Percentiles rank a stretch among this genome's conserved stretches.
These are phyloP conservation scores for Drosophila atripex DNA, from an alignment of 2,888 invertebrate species.

Conservation along the genomic window DNA sequence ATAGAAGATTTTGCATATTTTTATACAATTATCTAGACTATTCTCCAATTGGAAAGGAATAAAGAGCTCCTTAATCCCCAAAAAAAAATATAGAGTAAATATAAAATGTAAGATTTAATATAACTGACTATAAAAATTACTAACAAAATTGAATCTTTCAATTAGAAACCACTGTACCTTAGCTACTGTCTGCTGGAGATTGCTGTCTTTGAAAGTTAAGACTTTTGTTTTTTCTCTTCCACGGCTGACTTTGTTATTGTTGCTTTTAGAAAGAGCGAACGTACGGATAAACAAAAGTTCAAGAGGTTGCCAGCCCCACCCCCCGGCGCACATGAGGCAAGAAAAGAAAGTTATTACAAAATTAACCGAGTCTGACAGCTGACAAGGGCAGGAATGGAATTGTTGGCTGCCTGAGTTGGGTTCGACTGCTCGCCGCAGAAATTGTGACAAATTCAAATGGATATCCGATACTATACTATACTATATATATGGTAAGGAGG, in stretches of 20 bases:
- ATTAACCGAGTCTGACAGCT: conserved; percentile 67
- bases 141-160: no score
- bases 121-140: no score
- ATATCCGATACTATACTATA: neutral
- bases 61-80: no score
- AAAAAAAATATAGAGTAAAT: no score
- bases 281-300: conserved; percentile 68
- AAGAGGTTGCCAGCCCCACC: conserved; percentile 59
- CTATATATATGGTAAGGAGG: neutral
- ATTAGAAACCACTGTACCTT: conserved; percentile 48
- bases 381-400: conserved; percentile 42
- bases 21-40: no score
- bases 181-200: conserved; percentile 53
- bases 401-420: conserved; percentile 17
- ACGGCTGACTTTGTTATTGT: conserved; percentile 35
- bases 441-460: conserved; percentile 44
- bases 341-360: conserved; percentile 77
- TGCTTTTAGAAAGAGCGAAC: conserved; percentile 67
- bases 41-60: no score
- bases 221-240: conserved; percentile 57
- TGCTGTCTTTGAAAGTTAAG: conserved; percentile 61
- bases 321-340: conserved; percentile 56
- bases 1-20: no score
- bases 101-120: no score
- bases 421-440: conserved; percentile 29